phyloP scores from a whole-genome alignment of 2,113 vertebrate genomes.

The Phaethon lepturus region DNA sequence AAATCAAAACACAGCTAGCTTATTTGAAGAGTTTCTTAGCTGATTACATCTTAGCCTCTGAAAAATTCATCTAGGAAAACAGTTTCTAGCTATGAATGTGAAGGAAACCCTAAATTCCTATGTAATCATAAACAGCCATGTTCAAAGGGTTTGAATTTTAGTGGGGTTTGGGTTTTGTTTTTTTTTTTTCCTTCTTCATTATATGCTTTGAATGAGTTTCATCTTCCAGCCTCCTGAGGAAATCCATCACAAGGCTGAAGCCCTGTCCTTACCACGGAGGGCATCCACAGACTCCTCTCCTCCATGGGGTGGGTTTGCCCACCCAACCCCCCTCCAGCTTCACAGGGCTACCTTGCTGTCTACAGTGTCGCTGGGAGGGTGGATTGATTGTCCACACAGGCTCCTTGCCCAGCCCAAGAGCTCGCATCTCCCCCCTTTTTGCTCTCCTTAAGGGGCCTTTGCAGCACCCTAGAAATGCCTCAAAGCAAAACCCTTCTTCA shows the following conservation, averaged over 20 bases:
- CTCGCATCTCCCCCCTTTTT: background rate
- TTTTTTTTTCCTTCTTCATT: background rate
- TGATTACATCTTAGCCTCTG: slow-evolving; percentile 41
- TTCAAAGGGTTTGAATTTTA: background rate
- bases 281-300: background rate
- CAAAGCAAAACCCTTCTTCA: background rate
- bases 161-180: accelerated
- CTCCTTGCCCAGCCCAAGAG: background rate
- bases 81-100: slow-evolving; percentile 1
- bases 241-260: background rate
- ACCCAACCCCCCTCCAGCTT: background rate
- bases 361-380: background rate
- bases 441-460: background rate
- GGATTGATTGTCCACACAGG: background rate
- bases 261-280: background rate
- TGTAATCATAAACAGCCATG: background rate
- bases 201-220: background rate
- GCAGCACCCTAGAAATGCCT: background rate
- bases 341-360: background rate
- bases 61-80: slow-evolving; percentile 47
- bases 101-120: slow-evolving; percentile 21
- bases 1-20: slow-evolving; percentile 14
- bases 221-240: background rate
- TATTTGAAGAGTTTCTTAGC: slow-evolving; percentile 58
- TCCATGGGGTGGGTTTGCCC: background rate